Conservation (phyloP, 2,113 vertebrate species). For the Vireo altiloquus region DNA sequence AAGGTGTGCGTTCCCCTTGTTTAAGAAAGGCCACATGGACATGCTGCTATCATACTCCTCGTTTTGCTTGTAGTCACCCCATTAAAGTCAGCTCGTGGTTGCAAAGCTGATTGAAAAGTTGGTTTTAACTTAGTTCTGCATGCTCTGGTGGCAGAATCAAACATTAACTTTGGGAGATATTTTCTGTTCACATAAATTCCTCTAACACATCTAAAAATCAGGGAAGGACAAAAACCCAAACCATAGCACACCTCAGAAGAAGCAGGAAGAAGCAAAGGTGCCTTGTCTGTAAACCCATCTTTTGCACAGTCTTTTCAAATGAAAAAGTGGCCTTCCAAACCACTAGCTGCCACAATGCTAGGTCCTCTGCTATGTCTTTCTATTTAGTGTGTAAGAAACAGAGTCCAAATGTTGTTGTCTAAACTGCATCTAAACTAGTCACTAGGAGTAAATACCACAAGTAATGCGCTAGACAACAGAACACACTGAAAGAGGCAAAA, state of each 20-base stretch:
- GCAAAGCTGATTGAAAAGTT: neutral
- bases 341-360: neutral
- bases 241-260: neutral
- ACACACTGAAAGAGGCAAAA: neutral
- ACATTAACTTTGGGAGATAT: neutral
- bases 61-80: rapidly evolving
- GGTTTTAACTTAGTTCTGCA: neutral
- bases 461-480: neutral
- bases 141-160: neutral
- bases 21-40: neutral
- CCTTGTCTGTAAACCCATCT: neutral
- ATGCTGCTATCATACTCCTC: neutral
- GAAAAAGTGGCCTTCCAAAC: neutral
- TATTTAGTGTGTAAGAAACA: neutral
- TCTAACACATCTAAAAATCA: neutral
- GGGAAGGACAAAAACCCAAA: neutral
- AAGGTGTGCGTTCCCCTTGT: rapidly evolving
- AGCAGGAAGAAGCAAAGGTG: neutral
- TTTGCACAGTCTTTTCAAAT: neutral
- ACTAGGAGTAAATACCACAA: neutral
- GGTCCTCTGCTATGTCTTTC: neutral
- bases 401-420: neutral
- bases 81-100: neutral
- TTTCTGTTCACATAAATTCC: neutral
- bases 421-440: neutral